Base-by-base conservation (phyloP, 2,113 vertebrate species). In the Philantomba maxwellii region DNA sequence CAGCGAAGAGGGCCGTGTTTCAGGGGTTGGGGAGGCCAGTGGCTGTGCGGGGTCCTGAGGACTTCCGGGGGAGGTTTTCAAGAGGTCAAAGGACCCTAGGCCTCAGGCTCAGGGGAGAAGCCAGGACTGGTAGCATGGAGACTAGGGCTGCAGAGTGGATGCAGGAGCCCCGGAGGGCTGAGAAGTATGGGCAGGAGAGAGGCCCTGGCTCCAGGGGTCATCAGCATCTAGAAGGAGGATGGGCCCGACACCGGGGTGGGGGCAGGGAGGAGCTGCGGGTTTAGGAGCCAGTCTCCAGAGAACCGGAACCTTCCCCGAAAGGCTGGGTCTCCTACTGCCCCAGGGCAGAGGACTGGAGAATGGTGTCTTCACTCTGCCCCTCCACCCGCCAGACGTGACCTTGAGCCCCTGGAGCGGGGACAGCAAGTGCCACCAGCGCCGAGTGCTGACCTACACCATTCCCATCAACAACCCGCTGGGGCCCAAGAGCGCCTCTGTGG, bases 401-500 rank as follows among this genome's bases (percentile, higher is more conserved):
- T 98, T 99, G 96, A 99, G 98, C 26, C 99, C 99, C 49, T 99
- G 99, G 99, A 99, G 98, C 43, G 98, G 98, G 82, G 99, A 99
- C 97, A 98, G 96, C 98, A 99, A 98, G 91, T 99, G 99, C 89
- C 99, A 93, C 94, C 99, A 98, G 98, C 99, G 98, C 89, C 98
- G 99, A 0, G 99, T 99, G 89, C 98, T 99, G 30, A 99, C 99
- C 58, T 99, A 99, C 97, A 99, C 99, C 96, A 99, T 99, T 70
- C 99, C 99, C 89, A 99, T 99, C 98, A 99, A 98, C 99, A 99
- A 99, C 98, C 99, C 99, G 0, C 98, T 99, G 53, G 99, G 99
- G 55, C 99, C 99, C 78, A 99, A 99, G 97, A 99, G 99, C 0
- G 99, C 99, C 39, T 99, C 99, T 0, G 99, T 99, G 92, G 99